Evolutionary conservation across 2,113 vertebrate genomes (phyloP).

Genomic region (Melanerpes aurifrons): DNA sequence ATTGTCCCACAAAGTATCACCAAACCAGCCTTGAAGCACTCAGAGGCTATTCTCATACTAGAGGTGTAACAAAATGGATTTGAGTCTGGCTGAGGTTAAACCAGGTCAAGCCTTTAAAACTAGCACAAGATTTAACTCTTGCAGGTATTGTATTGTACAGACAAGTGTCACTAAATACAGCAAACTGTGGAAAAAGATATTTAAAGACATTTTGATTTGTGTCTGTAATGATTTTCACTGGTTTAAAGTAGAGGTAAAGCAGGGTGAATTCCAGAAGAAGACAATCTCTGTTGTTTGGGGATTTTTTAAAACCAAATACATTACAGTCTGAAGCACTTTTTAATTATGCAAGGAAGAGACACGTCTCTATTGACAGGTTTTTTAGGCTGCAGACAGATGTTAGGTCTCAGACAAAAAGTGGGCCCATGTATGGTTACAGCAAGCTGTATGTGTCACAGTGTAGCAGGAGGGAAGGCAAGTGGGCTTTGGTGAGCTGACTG

Average conservation of each 20-base stretch:
- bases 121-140: not conserved
- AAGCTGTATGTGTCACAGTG: not conserved
- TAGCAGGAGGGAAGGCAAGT: not conserved
- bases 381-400: constrained; percentile 17
- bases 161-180: not conserved
- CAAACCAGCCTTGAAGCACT: not conserved
- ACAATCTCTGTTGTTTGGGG: not conserved
- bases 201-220: not conserved
- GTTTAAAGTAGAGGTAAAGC: not conserved
- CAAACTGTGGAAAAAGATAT: not conserved
- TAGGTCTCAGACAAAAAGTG: not conserved
- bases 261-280: not conserved
- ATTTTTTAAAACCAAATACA: not conserved
- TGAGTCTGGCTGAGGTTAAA: not conserved
- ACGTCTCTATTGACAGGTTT: not conserved
- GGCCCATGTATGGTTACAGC: constrained; percentile 43
- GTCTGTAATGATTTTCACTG: not conserved
- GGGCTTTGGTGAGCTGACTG: constrained; percentile 10
- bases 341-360: not conserved
- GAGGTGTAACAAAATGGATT: not conserved
- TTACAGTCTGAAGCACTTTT: not conserved
- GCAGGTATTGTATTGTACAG: not conserved
- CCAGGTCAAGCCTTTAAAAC: not conserved
- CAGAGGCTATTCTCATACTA: not conserved
- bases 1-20: not conserved